Evolutionary conservation across 1,140 invertebrate genomes (phyloP).

Genomic region (Drosophila auraria): DNA sequence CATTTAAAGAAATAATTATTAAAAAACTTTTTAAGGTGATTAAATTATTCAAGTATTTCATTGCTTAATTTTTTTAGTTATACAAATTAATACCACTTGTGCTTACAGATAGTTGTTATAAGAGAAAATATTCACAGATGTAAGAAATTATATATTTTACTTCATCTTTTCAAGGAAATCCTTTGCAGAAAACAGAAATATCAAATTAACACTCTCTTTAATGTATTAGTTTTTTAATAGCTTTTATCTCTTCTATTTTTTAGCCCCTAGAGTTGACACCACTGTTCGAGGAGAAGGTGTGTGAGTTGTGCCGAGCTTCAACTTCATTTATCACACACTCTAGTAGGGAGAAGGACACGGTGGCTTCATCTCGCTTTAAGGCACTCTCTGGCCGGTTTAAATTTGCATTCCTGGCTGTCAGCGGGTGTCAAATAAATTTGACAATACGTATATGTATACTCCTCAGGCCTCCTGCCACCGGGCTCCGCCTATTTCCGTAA

Average conservation of each 20-base stretch:
- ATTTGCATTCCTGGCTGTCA: slow-evolving; percentile 58
- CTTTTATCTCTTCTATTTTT: neutral
- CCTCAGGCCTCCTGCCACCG: slow-evolving; percentile 2
- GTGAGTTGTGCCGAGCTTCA: neutral
- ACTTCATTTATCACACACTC: slow-evolving; percentile 35
- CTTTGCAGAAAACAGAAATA: neutral
- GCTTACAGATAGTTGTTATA: too few relatives aligned
- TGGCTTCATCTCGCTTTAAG: slow-evolving; percentile 32
- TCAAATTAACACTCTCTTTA: neutral
- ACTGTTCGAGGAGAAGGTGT: neutral
- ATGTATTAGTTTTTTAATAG: neutral
- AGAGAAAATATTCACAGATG: too few relatives aligned
- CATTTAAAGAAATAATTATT: too few relatives aligned
- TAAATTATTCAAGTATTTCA: too few relatives aligned
- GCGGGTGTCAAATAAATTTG: slow-evolving; percentile 63
- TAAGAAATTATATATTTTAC: too few relatives aligned
- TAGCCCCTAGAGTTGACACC: neutral
- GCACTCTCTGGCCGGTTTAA: slow-evolving; percentile 38
- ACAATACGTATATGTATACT: slow-evolving; percentile 31
- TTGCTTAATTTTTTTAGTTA: too few relatives aligned
- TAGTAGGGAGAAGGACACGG: neutral
- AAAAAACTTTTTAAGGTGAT: too few relatives aligned
- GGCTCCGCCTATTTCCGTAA: slow-evolving; percentile 37
- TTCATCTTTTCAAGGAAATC: neutral
- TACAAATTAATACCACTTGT: too few relatives aligned